phyloP scores from a whole-genome alignment of 2,888 invertebrate species.

The Dynastes grantii region DNA sequence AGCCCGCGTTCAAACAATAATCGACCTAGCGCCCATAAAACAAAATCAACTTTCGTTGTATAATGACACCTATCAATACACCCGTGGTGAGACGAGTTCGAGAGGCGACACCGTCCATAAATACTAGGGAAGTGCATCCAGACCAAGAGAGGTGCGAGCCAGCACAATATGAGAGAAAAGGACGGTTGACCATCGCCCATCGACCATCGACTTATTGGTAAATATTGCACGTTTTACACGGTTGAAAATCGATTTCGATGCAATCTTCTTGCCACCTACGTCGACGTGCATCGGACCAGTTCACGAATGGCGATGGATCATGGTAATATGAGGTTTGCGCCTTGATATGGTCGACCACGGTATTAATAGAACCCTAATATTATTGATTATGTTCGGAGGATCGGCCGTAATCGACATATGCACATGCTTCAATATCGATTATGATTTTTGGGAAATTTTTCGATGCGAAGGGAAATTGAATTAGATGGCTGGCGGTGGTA shows the following conservation, averaged over 20 bases:
- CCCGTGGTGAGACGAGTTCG: background rate
- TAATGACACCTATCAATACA: slow-evolving; percentile 44
- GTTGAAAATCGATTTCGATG: slow-evolving; percentile 46
- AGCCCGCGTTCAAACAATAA: background rate
- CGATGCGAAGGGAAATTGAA: background rate
- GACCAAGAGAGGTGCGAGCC: background rate
- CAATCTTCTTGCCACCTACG: slow-evolving; percentile 49
- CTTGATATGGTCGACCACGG: background rate
- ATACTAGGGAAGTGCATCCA: background rate
- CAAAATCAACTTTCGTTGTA: background rate
- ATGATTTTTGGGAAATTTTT: background rate
- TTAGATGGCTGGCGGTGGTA: background rate
- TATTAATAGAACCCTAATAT: slow-evolving; percentile 44
- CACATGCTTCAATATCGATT: slow-evolving; percentile 7
- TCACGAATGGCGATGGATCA: background rate
- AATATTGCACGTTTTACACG: slow-evolving; percentile 47
- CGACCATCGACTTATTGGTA: slow-evolving; percentile 46
- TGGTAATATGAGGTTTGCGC: background rate
- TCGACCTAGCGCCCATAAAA: slow-evolving; percentile 15
- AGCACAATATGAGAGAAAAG: background rate
- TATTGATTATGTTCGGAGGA: slow-evolving; percentile 46
- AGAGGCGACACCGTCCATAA: background rate
- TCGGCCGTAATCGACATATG: slow-evolving; percentile 32
- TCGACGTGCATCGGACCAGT: slow-evolving; percentile 11
- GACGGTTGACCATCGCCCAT: background rate